Base-by-base conservation (phyloP, 1,140 invertebrate species). In the Galleria mellonella region DNA sequence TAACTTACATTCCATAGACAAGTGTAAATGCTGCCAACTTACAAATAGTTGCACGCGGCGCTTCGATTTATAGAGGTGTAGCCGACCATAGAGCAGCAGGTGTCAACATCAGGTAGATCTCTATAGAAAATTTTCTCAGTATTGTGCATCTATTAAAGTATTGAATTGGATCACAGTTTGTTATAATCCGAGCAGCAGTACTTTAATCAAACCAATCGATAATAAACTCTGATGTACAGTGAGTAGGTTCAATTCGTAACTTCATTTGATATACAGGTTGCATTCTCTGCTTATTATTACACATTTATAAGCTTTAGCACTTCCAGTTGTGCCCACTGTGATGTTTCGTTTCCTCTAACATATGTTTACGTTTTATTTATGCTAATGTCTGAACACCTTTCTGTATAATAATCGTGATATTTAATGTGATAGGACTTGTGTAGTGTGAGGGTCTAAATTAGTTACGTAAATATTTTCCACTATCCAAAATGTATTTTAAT, bases 21-120 rank as follows among this genome's bases (percentile, higher is more conserved):
- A 50, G 28, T 29, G 43, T 54, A 30, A 37, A 31, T 15, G 32
- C 29, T 47, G 32, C 43, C 29, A 38, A 46, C 40, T 32, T 43
- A 33, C 43, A 49, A 55, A 54, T 35, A 54, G 60, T 45, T 58
- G 65, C 72, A 82, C 60, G 74, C 65, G 77, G 74, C 77, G 77
- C 77, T 64, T 47, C 42, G 33, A 52, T 63, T 62, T 56, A 53
- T 39, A 29, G 29, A 15, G 29, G 11, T 23, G 44, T 45, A 30
- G 40, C 52, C 45, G 35, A 65, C 53, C 43, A 60, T 33, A 37
- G 38, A 49, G 35, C 66, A 76, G 75, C 78, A 77, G 78, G 73
- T 79, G 72, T 49, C 70, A 51, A 50, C 39, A 47, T 52, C 74
- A 83, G 76, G 79, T 79, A 79, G 69, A 59, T 61, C 42, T 55